Evolutionary conservation across 2,113 vertebrate species (phyloP).

Genomic region (Brachyhypopomus gauderio): DNA sequence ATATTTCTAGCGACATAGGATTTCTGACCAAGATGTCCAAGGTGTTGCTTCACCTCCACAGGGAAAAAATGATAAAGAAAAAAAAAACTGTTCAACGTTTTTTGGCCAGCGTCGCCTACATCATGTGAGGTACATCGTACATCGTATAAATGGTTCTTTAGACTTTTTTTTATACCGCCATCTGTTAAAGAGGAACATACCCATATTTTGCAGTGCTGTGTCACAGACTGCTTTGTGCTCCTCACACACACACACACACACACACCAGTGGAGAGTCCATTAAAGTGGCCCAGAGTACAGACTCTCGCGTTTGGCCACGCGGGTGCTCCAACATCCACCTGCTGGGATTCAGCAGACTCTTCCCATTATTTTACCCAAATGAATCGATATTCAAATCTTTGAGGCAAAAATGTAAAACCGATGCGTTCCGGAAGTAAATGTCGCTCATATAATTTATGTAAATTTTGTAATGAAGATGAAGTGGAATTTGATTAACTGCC

Average conservation of each 20-base stretch:
- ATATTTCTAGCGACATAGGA: too few relatives aligned
- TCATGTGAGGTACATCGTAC: too few relatives aligned
- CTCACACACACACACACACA: constrained; percentile 13
- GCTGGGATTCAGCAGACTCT: neutral
- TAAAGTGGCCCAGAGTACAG: neutral
- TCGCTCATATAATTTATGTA: neutral
- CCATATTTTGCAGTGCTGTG: neutral
- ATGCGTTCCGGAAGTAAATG: neutral
- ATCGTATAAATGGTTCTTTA: too few relatives aligned
- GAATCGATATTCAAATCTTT: neutral
- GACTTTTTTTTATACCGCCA: too few relatives aligned
- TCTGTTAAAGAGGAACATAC: too few relatives aligned
- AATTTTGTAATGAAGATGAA: constrained; percentile 4
- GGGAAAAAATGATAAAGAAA: too few relatives aligned
- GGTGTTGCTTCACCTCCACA: too few relatives aligned
- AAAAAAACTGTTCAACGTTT: too few relatives aligned
- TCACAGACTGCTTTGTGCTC: neutral
- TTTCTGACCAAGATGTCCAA: too few relatives aligned
- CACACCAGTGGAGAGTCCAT: constrained; percentile 1
- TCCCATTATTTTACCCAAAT: neutral
- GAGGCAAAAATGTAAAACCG: neutral
- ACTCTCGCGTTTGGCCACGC: neutral
- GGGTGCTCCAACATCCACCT: neutral
- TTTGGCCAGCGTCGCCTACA: too few relatives aligned
- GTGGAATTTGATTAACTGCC: constrained; percentile 9